These are phyloP conservation scores for Mechanitis mazaeus DNA, from an alignment of 2,888 invertebrate species.

Conservation along the genomic window DNA sequence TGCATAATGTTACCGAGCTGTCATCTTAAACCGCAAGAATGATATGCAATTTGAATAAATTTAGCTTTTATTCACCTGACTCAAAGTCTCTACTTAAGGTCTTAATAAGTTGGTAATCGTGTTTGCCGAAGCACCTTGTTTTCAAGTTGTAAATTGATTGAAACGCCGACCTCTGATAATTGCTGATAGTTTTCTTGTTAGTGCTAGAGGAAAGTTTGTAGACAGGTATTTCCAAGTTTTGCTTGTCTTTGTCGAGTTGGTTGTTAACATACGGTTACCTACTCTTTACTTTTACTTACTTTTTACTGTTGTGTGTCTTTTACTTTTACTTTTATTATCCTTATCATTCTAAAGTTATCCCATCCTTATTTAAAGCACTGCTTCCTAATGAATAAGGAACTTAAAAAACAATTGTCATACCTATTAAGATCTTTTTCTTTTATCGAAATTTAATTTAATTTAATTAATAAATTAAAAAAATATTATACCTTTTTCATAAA, in stretches of 20 bases:
- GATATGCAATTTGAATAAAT: not conserved
- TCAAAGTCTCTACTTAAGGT: slow-evolving; percentile 16
- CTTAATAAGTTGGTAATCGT: slow-evolving; percentile 24
- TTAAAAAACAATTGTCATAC: too few relatives aligned
- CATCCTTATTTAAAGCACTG: too few relatives aligned
- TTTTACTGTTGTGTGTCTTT: too few relatives aligned
- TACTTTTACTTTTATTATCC: not conserved
- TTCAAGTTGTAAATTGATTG: slow-evolving; percentile 68
- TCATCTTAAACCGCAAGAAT: not conserved
- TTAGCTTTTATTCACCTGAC: not conserved
- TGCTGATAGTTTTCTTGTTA: slow-evolving; percentile 73
- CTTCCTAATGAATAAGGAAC: too few relatives aligned
- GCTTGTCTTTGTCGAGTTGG: slow-evolving; percentile 28
- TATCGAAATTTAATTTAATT: too few relatives aligned
- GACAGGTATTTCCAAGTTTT: slow-evolving; percentile 30
- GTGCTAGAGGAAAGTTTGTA: slow-evolving; percentile 35
- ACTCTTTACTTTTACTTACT: not conserved
- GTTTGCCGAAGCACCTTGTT: slow-evolving; percentile 53
- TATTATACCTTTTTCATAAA: too few relatives aligned
- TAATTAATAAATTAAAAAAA: too few relatives aligned
- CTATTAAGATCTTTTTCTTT: too few relatives aligned
- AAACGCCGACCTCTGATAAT: slow-evolving; percentile 67
- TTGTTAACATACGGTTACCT: slow-evolving; percentile 7
- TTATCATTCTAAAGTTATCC: not conserved
- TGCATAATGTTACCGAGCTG: not conserved